phyloP scores from a whole-genome alignment of 2,797 vertebrate genomes.

The Gadopsis marmoratus region DNA sequence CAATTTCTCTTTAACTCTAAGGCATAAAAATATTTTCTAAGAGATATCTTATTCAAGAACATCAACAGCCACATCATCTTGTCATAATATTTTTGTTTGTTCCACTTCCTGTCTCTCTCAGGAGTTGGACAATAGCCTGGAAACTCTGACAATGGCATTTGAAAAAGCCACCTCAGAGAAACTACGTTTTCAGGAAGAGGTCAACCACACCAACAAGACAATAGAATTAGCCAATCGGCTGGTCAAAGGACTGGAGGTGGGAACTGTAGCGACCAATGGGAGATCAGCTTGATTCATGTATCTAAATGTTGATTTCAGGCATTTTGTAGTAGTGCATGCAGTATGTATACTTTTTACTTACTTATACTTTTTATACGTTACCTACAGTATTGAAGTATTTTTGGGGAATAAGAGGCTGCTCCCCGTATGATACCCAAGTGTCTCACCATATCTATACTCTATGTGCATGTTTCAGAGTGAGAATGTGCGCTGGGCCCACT shows the following conservation, averaged over 20 bases:
- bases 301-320: background rate
- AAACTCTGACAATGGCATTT: conserved; percentile 88
- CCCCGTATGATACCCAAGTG: background rate
- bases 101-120: conserved; percentile 52
- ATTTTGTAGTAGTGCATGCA: background rate
- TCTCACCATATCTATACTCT: conserved; percentile 2
- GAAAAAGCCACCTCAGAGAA: conserved; percentile 93
- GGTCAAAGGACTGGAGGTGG: conserved; percentile 91
- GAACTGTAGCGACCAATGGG: conserved; percentile 83
- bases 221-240: conserved; percentile 97
- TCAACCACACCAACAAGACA: conserved; percentile 96
- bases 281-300: conserved; percentile 41
- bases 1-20: background rate
- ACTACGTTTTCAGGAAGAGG: conserved; percentile 93
- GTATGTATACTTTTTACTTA: background rate
- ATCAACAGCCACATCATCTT: no score
- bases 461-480: conserved; percentile 78
- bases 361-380: background rate
- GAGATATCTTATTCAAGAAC: background rate
- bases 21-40: background rate
- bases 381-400: background rate
- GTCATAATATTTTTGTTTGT: conserved; percentile 74
- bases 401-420: background rate
- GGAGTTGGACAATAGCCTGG: conserved; percentile 92
- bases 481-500: conserved; percentile 86